These are phyloP conservation scores for Scarus forsteni DNA, from an alignment of 2,797 vertebrate species.

Conservation along the genomic window DNA sequence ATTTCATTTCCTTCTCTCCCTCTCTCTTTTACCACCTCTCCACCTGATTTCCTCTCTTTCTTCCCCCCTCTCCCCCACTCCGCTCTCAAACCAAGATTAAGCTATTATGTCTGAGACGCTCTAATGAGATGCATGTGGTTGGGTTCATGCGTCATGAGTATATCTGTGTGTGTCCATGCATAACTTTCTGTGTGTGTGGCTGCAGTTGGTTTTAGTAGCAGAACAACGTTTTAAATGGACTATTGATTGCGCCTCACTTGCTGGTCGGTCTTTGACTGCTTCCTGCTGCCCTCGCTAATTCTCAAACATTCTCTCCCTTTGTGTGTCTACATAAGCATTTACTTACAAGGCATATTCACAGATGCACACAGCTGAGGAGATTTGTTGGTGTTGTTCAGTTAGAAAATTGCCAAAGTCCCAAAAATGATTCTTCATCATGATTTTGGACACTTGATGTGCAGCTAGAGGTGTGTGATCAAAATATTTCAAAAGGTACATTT, in stretches of 20 bases:
- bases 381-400: neutral
- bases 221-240: slow-evolving; percentile 48
- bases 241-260: slow-evolving; percentile 49
- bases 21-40: neutral
- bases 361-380: no score
- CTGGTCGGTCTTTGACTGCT: slow-evolving; percentile 19
- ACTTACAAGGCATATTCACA: neutral
- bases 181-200: slow-evolving; percentile 11
- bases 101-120: slow-evolving; percentile 23
- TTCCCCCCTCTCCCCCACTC: neutral
- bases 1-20: neutral
- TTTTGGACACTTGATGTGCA: neutral
- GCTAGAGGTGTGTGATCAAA: neutral
- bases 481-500: neutral
- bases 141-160: slow-evolving; percentile 10
- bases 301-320: slow-evolving; percentile 24
- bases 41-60: slow-evolving; percentile 23
- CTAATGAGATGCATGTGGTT: slow-evolving; percentile 35
- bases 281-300: slow-evolving; percentile 20
- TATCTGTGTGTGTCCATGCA: slow-evolving; percentile 28
- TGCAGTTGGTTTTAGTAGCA: slow-evolving; percentile 23
- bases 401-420: neutral
- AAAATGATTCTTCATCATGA: neutral
- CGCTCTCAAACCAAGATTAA: slow-evolving; percentile 24
- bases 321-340: slow-evolving; percentile 4